Percentiles rank a stretch among this genome's conserved stretches.
Conservation (phyloP, 2,888 invertebrate species). For the Acanthococcus lagerstroemiae region DNA sequence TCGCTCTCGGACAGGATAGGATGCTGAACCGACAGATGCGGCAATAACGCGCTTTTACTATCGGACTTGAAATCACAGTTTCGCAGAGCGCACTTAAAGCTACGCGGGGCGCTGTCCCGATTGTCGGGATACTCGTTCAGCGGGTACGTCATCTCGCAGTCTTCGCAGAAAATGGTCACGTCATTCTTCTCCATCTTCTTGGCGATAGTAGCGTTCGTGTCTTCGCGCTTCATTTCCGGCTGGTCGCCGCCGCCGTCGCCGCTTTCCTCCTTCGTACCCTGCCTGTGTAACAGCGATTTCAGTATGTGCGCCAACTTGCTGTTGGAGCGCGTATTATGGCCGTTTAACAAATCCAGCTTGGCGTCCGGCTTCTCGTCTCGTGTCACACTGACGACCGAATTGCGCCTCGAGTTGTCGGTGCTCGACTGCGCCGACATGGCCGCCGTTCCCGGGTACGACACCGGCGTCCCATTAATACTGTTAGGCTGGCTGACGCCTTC, state of each 20-base stretch:
- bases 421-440: constrained; percentile 1
- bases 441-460: not conserved
- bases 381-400: not conserved
- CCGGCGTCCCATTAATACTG: not conserved
- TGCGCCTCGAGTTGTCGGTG: constrained; percentile 9
- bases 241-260: too few species aligned
- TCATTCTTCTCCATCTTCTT: not conserved
- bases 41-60: not conserved
- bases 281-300: constrained; percentile 1
- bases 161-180: constrained; percentile 11
- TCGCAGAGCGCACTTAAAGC: constrained; percentile 7
- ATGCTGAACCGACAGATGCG: constrained; percentile 1
- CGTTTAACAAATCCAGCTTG: not conserved
- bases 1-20: not conserved
- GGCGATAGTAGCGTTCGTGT: not conserved
- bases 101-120: not conserved
- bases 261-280: not conserved
- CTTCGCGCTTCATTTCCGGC: too few species aligned
- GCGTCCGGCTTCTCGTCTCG: not conserved
- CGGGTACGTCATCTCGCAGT: not conserved
- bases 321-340: constrained; percentile 6
- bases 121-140: constrained; percentile 8
- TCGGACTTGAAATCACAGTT: constrained; percentile 3
- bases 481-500: constrained; percentile 5
- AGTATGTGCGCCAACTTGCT: not conserved